A percentile compares a stretch with the other conserved stretches of the same genome.
phyloP scores from a whole-genome alignment of 2,113 vertebrate species.

The Manacus vitellinus region DNA sequence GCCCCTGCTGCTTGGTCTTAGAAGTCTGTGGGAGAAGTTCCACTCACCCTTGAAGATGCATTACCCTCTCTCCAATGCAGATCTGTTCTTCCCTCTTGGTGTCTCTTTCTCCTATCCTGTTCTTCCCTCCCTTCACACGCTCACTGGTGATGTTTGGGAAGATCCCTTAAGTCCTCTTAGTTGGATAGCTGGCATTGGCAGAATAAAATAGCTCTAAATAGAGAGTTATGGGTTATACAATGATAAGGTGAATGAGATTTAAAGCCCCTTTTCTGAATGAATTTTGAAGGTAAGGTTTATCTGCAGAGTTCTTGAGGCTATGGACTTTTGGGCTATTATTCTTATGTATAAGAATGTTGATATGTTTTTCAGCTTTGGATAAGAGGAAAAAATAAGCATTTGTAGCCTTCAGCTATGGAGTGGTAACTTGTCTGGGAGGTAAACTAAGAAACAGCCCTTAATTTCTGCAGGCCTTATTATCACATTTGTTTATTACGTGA shows the following conservation, averaged over 20 bases:
- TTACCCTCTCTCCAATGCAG: background rate
- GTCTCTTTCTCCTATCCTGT: background rate
- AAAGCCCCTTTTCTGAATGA: background rate
- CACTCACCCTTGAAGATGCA: accelerated
- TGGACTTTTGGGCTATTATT: background rate
- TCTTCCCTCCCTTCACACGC: background rate
- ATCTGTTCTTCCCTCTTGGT: background rate
- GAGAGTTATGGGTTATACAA: background rate
- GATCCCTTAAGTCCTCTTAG: background rate
- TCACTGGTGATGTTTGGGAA: background rate
- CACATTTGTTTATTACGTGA: background rate
- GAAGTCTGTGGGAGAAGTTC: background rate
- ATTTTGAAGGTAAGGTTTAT: background rate
- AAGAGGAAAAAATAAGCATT: background rate
- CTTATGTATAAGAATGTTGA: background rate
- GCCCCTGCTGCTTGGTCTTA: background rate
- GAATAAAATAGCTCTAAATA: background rate
- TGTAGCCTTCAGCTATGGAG: background rate
- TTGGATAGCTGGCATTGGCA: background rate
- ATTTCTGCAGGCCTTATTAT: background rate
- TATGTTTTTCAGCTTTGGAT: background rate
- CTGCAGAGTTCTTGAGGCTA: background rate
- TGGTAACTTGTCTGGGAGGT: background rate
- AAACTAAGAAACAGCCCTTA: background rate
- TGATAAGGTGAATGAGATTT: background rate